phyloP scores from a whole-genome alignment of 2,113 vertebrate species.

The Lichenostomus cassidix region DNA sequence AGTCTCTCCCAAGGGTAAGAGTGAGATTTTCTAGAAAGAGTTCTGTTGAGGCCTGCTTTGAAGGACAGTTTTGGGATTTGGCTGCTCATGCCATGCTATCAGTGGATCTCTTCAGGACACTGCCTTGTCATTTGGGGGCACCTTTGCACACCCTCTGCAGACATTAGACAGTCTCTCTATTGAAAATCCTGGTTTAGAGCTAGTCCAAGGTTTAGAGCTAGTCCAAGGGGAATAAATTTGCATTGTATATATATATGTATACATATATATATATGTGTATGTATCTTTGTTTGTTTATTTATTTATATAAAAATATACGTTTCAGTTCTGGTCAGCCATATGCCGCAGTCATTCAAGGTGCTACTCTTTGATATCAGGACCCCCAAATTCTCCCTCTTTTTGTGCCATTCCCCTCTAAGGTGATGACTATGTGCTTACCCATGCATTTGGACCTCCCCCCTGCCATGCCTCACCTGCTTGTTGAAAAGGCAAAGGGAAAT shows the following conservation, averaged over 20 bases:
- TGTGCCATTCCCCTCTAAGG: background rate
- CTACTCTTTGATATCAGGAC: background rate
- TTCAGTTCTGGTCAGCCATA: background rate
- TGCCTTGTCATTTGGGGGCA: background rate
- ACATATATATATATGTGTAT: background rate
- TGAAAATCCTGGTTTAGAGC: background rate
- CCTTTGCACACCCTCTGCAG: background rate
- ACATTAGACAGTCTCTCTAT: background rate
- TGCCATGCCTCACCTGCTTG: background rate
- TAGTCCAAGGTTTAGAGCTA: background rate
- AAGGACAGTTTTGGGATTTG: background rate
- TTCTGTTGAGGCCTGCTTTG: background rate
- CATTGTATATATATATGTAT: background rate
- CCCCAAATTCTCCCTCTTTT: background rate
- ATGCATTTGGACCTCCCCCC: background rate
- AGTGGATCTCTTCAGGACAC: background rate
- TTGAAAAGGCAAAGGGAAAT: background rate
- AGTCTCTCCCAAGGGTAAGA: background rate
- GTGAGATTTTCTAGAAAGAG: background rate
- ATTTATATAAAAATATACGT: background rate
- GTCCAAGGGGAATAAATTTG: background rate
- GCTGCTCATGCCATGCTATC: background rate
- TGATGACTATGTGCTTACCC: background rate
- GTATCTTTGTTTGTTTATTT: background rate
- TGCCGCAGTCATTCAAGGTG: background rate